Evolutionary conservation across 1,140 invertebrate species (phyloP), one percentile per base, ranked within the genome.

Genomic region (Zaprionus taronus): DNA sequence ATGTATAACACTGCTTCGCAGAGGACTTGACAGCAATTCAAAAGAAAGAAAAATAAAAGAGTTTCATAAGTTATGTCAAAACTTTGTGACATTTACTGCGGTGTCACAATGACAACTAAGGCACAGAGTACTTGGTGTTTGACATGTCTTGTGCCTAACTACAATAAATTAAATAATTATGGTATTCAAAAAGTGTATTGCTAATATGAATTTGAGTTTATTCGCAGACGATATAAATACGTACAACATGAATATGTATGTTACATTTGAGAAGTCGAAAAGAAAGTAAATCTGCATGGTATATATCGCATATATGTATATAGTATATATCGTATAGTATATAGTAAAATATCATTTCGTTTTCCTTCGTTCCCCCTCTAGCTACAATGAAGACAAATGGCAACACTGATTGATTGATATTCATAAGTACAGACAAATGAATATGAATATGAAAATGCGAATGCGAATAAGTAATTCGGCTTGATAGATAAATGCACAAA

Each of bases 301-400:
- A 9, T 17, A 24, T n/a, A 41, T n/a, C 38, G 28, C n/a, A n/a
- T n/a, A n/a, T n/a, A n/a, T n/a, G n/a, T n/a, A n/a, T n/a, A n/a
- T n/a, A n/a, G n/a, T n/a, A n/a, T 4, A 9, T 11, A 15, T 41
- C 38, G 38, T 41, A n/a, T 41, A 49, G 38, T 41, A n/a, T 41
- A 49, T 51, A 22, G 47, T 51, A 51, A 51, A 51, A 51, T 51
- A 51, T 51, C 47, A 51, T 24, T 51, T 24, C 17, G 47, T 24
- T 51, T 51, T 20, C 11, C 20, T 51, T 24, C 17, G 9, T 34
- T 34, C 31, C 9, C 9, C 9, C 20, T 11, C 51, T 71, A 24
- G 51, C 49, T 71, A 64, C 36, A 70, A 41, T 81, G 67, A 80
- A 83, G 67, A 72, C 81, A 83, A 56, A 70, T 70, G 77, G 64